phyloP scores from a whole-genome alignment of 2,888 invertebrate genomes.

The Bembecia ichneumoniformis region DNA sequence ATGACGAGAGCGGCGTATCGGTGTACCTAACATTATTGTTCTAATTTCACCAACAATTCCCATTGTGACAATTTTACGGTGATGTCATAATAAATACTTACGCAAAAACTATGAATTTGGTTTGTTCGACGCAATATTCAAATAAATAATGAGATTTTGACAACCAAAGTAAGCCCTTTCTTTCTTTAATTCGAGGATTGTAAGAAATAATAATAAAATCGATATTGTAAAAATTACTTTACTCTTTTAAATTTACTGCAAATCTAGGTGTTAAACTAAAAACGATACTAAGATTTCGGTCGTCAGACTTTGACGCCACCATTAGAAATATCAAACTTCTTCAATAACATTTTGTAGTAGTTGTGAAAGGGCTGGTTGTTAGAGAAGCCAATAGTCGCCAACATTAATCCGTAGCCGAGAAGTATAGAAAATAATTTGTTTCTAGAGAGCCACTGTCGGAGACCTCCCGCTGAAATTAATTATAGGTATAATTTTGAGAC shows the following conservation, averaged over 20 bases:
- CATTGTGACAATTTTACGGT: constrained; percentile 16
- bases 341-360: constrained; percentile 70
- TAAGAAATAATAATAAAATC: too few species aligned
- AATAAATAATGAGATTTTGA: too few species aligned
- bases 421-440: constrained; percentile 76
- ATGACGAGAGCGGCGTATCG: constrained; percentile 53
- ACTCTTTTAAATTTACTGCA: too few species aligned
- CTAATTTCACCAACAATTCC: constrained; percentile 39
- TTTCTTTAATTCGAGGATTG: too few species aligned
- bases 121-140: too few species aligned
- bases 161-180: too few species aligned
- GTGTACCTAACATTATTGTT: constrained; percentile 42
- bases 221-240: too few species aligned
- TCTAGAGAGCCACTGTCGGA: constrained; percentile 71
- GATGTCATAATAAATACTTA: background rate
- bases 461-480: constrained; percentile 43
- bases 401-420: constrained; percentile 74
- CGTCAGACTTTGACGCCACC: constrained; percentile 42
- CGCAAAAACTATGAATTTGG: too few species aligned
- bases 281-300: too few species aligned
- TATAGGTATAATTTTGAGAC: too few species aligned
- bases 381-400: constrained; percentile 75
- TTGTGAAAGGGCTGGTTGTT: constrained; percentile 76
- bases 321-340: constrained; percentile 53
- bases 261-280: too few species aligned